A percentile compares a stretch with the other conserved stretches of the same genome.
phyloP scores from a whole-genome alignment of 1,140 invertebrate genomes.

The Danaus melanippus region DNA sequence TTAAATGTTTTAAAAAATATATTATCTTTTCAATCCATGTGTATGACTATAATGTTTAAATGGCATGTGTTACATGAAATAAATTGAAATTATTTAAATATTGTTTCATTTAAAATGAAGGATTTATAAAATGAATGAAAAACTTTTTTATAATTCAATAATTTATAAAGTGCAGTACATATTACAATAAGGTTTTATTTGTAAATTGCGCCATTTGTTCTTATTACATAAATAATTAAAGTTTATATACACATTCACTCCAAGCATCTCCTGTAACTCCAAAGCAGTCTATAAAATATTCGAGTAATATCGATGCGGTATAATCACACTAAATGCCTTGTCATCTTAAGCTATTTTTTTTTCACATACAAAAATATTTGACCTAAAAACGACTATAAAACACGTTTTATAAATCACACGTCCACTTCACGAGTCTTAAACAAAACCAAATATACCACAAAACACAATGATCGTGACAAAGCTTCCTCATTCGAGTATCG shows the following conservation, averaged over 20 bases:
- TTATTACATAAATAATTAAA: constrained; percentile 58
- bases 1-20: constrained; percentile 11
- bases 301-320: constrained; percentile 43
- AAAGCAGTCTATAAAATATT: constrained; percentile 60
- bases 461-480: constrained; percentile 7
- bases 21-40: constrained; percentile 10
- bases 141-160: constrained; percentile 51
- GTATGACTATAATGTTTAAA: constrained; percentile 32
- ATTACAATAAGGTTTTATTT: constrained; percentile 59
- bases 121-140: constrained; percentile 23
- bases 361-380: constrained; percentile 68
- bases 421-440: constrained; percentile 6
- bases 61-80: constrained; percentile 49
- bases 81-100: constrained; percentile 31
- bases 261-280: constrained; percentile 55
- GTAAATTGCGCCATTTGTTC: constrained; percentile 58
- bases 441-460: constrained; percentile 7
- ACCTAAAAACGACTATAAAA: constrained; percentile 58
- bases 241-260: constrained; percentile 59
- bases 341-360: constrained; percentile 45
- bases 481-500: constrained; percentile 11
- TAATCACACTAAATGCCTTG: constrained; percentile 53
- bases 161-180: constrained; percentile 64
- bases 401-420: constrained; percentile 42
- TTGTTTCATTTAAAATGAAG: constrained; percentile 11